Conservation (phyloP, 2,888 invertebrate genomes). For the Bruchidius siliquastri region DNA sequence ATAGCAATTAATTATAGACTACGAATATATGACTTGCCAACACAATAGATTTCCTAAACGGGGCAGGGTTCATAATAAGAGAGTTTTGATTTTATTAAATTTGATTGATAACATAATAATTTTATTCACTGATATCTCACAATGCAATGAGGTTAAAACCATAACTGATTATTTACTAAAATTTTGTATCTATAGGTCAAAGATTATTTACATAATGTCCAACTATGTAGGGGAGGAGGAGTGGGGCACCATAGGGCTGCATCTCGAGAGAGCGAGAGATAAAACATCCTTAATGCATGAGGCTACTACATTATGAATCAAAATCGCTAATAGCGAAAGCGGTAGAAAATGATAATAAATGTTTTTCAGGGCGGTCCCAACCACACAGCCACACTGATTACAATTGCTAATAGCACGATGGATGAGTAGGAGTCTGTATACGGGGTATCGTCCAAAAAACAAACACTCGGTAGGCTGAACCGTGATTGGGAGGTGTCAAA, state of each 20-base stretch:
- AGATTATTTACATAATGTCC: neutral
- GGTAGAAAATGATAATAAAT: conserved; percentile 41
- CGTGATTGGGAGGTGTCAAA: neutral
- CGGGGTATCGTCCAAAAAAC: conserved; percentile 20
- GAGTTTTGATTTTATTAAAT: too few species aligned
- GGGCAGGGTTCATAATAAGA: too few species aligned
- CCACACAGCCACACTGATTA: conserved; percentile 35
- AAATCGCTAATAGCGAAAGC: conserved; percentile 31
- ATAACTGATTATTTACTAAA: too few species aligned
- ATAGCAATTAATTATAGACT: too few species aligned
- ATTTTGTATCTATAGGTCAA: neutral
- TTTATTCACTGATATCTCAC: too few species aligned
- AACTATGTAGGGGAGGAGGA: neutral
- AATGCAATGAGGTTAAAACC: too few species aligned
- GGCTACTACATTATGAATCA: conserved; percentile 30
- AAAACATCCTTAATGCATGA: conserved; percentile 23
- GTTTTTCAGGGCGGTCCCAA: conserved; percentile 33
- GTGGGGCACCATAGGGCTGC: neutral
- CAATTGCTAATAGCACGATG: conserved; percentile 39
- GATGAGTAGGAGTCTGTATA: conserved; percentile 31
- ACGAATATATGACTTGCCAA: too few species aligned
- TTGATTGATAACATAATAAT: too few species aligned
- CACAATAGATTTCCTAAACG: too few species aligned
- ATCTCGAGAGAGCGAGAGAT: neutral
- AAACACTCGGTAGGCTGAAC: neutral